Base-by-base conservation (phyloP, 2,797 vertebrate genomes). In the Lepidocolaptes lacrymiger region DNA sequence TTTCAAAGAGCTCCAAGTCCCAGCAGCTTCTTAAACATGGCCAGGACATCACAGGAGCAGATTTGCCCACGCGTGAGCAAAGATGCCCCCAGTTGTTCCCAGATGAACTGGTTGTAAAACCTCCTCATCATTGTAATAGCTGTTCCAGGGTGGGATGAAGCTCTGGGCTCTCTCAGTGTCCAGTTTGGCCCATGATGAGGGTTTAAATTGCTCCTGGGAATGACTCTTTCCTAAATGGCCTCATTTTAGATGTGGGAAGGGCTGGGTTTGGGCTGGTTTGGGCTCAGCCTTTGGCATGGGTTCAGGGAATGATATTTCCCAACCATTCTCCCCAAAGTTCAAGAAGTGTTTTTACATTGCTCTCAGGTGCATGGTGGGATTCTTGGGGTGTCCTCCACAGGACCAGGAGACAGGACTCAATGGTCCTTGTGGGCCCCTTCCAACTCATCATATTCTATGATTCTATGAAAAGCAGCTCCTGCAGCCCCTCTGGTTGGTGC, bases 401-500 rank as follows among this genome's bases (percentile, higher is more conserved):
- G 2, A 30, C 8, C 28, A 16, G 64, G 51, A 22, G n/a, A 1
- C 9, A 39, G 58, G 56, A 24, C 56, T 37, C 10, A 23, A 12
- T 56, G 32, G 39, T 32, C 24, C 24, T 4, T 44, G 5, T 7
- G 58, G 28, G n/a, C 22, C 28, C 20, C 43, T 58, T 58, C 17
- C n/a, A 30, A 7, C 8, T 19, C 79, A 19, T 23, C 63, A 34
- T 34, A 15, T 36, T 36, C n/a, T 49, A 7, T 21, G 64, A 66
- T 20, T 46, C 23, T 14, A 19, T n/a, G 32, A 26, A 49, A 28
- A 63, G 27, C 3, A 4, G 18, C 24, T 54, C 69, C 82, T 7
- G 5, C 61, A 59, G 63, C 30, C 30, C 1, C 0, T 11, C 27
- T 3, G 1, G 15, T 2, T 0, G 0, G 49, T 75, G 55, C 55